Base-by-base conservation (phyloP, 2,113 vertebrate species). In the Petrocephalus microphthalmus region DNA sequence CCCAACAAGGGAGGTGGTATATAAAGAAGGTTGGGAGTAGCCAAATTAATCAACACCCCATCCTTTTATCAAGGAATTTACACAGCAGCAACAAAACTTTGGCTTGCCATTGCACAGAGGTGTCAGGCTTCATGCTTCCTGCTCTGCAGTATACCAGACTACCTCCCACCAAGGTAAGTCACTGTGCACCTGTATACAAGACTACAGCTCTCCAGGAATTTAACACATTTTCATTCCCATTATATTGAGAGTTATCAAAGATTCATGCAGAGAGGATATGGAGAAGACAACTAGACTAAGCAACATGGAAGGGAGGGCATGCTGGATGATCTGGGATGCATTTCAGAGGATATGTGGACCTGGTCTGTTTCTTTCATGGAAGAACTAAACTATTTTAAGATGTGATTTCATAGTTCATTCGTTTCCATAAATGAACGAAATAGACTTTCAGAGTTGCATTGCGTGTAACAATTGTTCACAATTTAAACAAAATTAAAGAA, bases 1-100 rank as follows among this genome's bases (percentile, higher is more conserved):
- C 90, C 88, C 88, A 91, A 92, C 90, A 88, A 87, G 91, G 91
- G 91, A 74, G 89, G 90, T 91, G 85, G 90, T 89, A 93, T 91
- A 89, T 93, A 92, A 91, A 92, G 88, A 57, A 64, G 89, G 89
- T 47, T 86, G 49, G 71, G 85, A 88, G 86, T 88, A 89, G 88
- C 84, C 60, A 86, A 89, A 91, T 91, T 91, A 91, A 91, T 91
- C 89, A 88, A 91, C 89, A 84, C 90, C 82, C 74, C 74, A n/a
- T 89, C 81, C 78, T 83, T 83, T 84, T 84, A 87, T 89, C 81
- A 37, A 37, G 67, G 86, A 67, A 71, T 87, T 89, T 84, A 84
- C 54, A 37, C 87, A 29, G 47, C 87, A 29, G 86, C 60, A 83
- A 64, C 53, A 67, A 74, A 85, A 71, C 64, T 78, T 84, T 60